Conservation (phyloP, 2,888 invertebrate species). For the Campopleginae sp. region DNA sequence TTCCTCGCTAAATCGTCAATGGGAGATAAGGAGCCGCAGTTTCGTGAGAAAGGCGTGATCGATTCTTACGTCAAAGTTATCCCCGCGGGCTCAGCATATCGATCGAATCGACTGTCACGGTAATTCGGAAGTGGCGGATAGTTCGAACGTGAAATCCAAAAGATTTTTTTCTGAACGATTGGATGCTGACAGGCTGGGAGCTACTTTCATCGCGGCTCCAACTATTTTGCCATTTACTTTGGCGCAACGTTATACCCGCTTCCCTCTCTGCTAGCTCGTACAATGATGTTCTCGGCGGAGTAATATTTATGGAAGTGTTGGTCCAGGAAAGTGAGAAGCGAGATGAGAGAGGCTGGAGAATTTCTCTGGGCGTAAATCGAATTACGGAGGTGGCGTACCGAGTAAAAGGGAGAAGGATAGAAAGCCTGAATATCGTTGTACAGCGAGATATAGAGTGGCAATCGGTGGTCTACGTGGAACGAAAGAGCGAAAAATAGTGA, state of each 20-base stretch:
- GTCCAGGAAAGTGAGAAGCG: conserved; percentile 65
- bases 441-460: conserved; percentile 36
- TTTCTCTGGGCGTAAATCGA: conserved; percentile 59
- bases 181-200: neutral
- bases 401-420: conserved; percentile 14
- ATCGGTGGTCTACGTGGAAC: conserved; percentile 59
- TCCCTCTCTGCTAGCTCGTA: conserved; percentile 10
- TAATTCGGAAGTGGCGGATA: neutral
- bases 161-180: neutral
- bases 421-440: conserved; percentile 27
- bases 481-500: conserved; percentile 40
- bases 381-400: conserved; percentile 57
- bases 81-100: neutral
- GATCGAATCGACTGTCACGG: neutral
- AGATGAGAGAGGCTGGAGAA: conserved; percentile 54
- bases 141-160: neutral
- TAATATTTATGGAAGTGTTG: conserved; percentile 38
- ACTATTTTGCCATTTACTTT: conserved; percentile 58
- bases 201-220: conserved; percentile 48
- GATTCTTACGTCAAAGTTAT: neutral
- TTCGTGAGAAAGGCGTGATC: neutral
- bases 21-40: neutral
- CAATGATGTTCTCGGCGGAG: conserved; percentile 40
- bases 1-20: neutral
- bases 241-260: conserved; percentile 42